These are phyloP conservation scores for Drosophila paranaensis DNA, from an alignment of 2,888 invertebrate species.

Conservation along the genomic window DNA sequence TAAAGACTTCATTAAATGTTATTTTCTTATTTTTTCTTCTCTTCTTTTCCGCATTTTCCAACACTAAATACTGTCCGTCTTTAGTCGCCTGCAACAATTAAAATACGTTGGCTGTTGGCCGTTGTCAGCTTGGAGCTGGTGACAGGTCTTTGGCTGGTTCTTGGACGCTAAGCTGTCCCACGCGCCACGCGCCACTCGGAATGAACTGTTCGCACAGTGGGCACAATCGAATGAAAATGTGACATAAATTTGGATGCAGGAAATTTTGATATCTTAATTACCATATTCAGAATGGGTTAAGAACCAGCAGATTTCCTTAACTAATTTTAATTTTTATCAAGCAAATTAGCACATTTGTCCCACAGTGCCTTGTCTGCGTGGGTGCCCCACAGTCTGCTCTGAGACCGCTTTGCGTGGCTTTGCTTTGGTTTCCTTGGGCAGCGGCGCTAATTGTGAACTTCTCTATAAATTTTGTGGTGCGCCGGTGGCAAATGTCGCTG, in stretches of 20 bases:
- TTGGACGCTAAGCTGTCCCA: conserved; percentile 14
- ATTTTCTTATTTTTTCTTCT: not conserved
- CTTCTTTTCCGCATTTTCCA: not conserved
- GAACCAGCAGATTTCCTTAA: not conserved
- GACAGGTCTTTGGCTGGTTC: conserved; percentile 33
- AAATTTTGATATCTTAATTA: too few relatives aligned
- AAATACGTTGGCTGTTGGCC: conserved; percentile 5
- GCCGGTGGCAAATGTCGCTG: conserved; percentile 38
- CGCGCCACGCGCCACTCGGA: conserved; percentile 26
- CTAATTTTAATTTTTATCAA: not conserved
- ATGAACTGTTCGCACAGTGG: conserved; percentile 7
- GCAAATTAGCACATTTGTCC: not conserved
- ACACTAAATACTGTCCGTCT: conserved; percentile 9
- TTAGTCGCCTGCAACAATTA: conserved; percentile 13
- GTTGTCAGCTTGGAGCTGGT: conserved; percentile 9
- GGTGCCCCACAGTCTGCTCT: conserved; percentile 40
- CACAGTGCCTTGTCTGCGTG: conserved; percentile 37
- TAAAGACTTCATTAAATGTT: too few relatives aligned
- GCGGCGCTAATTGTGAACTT: conserved; percentile 67
- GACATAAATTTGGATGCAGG: not conserved
- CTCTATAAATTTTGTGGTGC: conserved; percentile 51
- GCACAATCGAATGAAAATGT: not conserved
- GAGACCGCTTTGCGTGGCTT: not conserved
- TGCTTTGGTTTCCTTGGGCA: conserved; percentile 32
- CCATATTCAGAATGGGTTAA: too few relatives aligned